Evolutionary conservation across 2,113 vertebrate genomes (phyloP).

Genomic region (Eulacestoma nigropectus): DNA sequence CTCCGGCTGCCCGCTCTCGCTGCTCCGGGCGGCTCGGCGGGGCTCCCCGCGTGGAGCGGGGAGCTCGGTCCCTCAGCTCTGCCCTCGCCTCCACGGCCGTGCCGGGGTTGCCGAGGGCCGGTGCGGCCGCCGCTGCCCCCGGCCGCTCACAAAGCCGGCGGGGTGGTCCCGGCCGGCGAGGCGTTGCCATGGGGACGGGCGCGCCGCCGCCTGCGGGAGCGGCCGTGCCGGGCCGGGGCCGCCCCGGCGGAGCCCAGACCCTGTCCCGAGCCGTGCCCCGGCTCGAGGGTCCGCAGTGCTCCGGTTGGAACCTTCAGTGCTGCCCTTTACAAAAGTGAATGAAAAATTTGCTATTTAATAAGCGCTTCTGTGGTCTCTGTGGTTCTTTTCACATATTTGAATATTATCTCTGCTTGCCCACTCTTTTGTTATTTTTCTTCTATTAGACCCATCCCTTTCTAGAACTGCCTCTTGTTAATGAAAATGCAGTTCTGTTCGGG

Average conservation of each 20-base stretch:
- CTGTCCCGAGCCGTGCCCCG: background rate
- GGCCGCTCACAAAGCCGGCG: background rate
- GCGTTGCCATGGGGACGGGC: background rate
- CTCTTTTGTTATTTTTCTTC: background rate
- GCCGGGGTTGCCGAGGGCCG: background rate
- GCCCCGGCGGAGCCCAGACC: background rate
- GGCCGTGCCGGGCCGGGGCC: background rate
- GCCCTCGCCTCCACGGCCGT: background rate
- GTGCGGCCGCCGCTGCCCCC: background rate
- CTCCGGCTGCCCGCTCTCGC: no score
- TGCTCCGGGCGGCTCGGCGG: background rate
- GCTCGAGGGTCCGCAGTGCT: background rate
- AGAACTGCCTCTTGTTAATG: background rate
- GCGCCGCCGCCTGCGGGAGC: background rate
- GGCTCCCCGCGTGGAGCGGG: background rate
- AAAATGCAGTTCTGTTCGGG: background rate
- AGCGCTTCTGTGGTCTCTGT: background rate
- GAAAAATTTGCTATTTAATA: accelerated
- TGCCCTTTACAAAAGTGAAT: background rate
- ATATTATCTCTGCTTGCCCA: accelerated
- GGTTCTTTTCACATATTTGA: background rate
- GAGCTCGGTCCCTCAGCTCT: background rate
- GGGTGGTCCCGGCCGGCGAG: background rate
- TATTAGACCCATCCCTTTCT: background rate
- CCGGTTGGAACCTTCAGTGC: accelerated